Conservation (phyloP, 2,888 invertebrate species). For the Amiota communis region DNA sequence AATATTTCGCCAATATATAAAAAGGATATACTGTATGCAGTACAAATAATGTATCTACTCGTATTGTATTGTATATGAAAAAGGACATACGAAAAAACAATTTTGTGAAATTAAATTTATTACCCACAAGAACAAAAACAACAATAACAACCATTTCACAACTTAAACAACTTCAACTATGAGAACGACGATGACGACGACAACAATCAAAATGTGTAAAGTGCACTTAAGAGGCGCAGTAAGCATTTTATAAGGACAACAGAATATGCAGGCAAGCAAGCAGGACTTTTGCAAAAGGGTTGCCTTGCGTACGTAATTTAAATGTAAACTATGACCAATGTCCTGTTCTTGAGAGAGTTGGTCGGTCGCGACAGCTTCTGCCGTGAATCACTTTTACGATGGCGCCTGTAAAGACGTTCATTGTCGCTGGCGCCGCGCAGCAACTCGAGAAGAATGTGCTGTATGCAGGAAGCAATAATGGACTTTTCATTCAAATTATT, state of each 20-base stretch:
- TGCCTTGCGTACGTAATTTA: slow-evolving; percentile 36
- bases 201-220: slow-evolving; percentile 60
- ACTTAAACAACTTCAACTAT: no score
- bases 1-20: slow-evolving; percentile 52
- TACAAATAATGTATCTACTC: no score
- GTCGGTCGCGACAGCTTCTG: slow-evolving; percentile 12
- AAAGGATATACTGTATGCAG: slow-evolving; percentile 28
- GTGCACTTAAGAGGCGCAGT: slow-evolving; percentile 58
- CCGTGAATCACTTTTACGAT: slow-evolving; percentile 58
- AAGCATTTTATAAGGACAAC: slow-evolving; percentile 6
- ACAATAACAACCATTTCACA: slow-evolving; percentile 18
- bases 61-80: slow-evolving; percentile 4
- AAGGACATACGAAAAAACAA: slow-evolving; percentile 40
- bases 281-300: slow-evolving; percentile 45
- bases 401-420: slow-evolving; percentile 60
- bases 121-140: slow-evolving; percentile 35
- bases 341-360: neutral
- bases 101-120: slow-evolving; percentile 67
- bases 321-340: slow-evolving; percentile 41
- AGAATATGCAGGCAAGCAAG: slow-evolving; percentile 4
- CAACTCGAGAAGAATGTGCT: slow-evolving; percentile 33
- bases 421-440: slow-evolving; percentile 41
- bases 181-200: slow-evolving; percentile 29
- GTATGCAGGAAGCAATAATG: slow-evolving; percentile 69
- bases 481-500: slow-evolving; percentile 73